These are phyloP conservation scores for Griposia aprilina DNA, from an alignment of 2,888 invertebrate genomes.

Conservation along the genomic window DNA sequence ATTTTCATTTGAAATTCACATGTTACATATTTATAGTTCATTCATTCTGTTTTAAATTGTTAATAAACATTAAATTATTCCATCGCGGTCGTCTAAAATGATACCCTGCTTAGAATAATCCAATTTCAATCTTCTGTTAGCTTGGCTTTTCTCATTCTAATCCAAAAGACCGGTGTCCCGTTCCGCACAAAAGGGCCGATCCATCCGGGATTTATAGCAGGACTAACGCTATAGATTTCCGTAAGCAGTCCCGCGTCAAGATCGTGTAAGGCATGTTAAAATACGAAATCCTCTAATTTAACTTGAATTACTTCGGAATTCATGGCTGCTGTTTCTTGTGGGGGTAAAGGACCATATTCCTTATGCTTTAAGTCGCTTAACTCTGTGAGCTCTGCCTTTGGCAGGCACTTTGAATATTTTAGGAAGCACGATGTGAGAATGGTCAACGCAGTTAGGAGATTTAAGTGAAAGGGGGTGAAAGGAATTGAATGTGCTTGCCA, in stretches of 20 bases:
- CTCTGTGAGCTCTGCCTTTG: background rate
- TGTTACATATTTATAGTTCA: background rate
- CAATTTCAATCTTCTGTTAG: constrained; percentile 14
- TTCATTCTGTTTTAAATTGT: background rate
- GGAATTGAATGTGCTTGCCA: constrained; percentile 26
- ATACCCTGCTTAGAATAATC: background rate
- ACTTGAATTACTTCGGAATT: constrained; percentile 36
- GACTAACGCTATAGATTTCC: constrained; percentile 39
- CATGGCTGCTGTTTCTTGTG: constrained; percentile 9
- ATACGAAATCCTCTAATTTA: constrained; percentile 24
- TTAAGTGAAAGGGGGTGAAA: constrained; percentile 22
- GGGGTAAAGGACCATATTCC: constrained; percentile 24
- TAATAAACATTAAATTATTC: no score
- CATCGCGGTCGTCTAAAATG: background rate
- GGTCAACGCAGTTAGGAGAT: constrained; percentile 22
- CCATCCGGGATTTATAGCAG: constrained; percentile 46
- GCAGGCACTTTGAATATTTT: constrained; percentile 56
- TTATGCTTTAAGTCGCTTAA: constrained; percentile 16
- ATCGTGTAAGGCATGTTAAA: constrained; percentile 24
- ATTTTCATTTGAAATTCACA: background rate
- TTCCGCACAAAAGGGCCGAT: constrained; percentile 3
- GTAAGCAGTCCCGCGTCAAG: constrained; percentile 26
- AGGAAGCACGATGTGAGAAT: constrained; percentile 28
- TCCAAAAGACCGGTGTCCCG: background rate
- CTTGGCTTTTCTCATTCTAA: constrained; percentile 3